phyloP scores from a whole-genome alignment of 2,113 vertebrate genomes.

The Labrus mixtus region DNA sequence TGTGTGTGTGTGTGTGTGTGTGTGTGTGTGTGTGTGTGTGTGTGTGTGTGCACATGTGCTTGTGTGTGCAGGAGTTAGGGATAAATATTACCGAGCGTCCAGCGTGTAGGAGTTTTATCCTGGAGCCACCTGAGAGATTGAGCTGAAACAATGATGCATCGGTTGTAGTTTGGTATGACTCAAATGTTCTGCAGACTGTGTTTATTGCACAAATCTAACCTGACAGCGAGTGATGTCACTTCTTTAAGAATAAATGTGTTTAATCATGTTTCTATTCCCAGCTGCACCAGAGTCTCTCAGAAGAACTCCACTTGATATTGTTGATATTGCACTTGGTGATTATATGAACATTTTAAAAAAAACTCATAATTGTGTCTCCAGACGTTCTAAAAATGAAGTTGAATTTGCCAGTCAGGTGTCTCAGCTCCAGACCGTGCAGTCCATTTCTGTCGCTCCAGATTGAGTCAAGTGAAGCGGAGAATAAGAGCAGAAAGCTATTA shows the following conservation, averaged over 20 bases:
- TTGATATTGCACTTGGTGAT: no score
- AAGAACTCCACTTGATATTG: no score
- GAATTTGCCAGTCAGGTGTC: conserved; percentile 3
- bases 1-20: background rate
- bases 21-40: background rate
- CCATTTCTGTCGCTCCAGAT: background rate
- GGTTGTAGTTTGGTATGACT: conserved; percentile 16
- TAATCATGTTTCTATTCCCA: background rate
- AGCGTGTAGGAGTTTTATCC: conserved; percentile 24
- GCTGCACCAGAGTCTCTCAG: background rate
- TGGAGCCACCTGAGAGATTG: conserved; percentile 14
- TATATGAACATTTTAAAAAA: no score
- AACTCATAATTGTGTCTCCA: conserved; percentile 1
- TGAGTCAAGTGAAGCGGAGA: background rate
- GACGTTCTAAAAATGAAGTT: background rate
- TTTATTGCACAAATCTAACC: conserved; percentile 1
- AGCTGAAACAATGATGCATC: background rate
- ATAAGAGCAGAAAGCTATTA: conserved; percentile 5
- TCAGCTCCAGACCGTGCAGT: background rate
- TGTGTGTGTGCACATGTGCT: background rate
- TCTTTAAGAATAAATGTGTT: background rate
- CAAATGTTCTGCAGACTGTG: background rate
- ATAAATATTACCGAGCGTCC: conserved; percentile 17
- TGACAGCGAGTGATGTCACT: background rate
- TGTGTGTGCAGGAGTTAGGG: conserved; percentile 4